phyloP scores from a whole-genome alignment of 2,888 invertebrate genomes.

The Mycalesis mineus region DNA sequence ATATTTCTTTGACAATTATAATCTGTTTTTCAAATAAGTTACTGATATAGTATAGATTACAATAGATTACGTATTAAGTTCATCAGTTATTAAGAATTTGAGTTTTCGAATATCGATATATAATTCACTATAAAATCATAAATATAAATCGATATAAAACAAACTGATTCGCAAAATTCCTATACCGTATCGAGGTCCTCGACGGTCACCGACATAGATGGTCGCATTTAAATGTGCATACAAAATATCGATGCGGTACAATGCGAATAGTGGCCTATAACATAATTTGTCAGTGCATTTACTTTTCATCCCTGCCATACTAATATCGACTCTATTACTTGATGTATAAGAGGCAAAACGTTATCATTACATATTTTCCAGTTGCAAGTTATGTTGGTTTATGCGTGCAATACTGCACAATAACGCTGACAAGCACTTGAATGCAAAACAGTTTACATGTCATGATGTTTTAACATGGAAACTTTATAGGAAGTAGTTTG shows the following conservation, averaged over 20 bases:
- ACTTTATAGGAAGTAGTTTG: slow-evolving; percentile 56
- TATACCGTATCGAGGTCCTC: slow-evolving; percentile 48
- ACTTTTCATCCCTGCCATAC: slow-evolving; percentile 35
- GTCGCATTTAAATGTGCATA: slow-evolving; percentile 75
- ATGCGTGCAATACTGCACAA: slow-evolving; percentile 61
- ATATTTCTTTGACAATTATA: no score
- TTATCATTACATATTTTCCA: slow-evolving; percentile 21
- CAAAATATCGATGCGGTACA: slow-evolving; percentile 70
- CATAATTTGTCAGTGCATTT: slow-evolving; percentile 16
- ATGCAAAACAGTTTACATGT: slow-evolving; percentile 69
- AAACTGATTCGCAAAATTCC: slow-evolving; percentile 51
- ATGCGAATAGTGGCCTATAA: slow-evolving; percentile 59
- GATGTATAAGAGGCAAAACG: slow-evolving; percentile 26
- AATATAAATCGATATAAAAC: slow-evolving; percentile 37
- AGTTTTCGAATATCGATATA: no score
- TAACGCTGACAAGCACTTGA: slow-evolving; percentile 68
- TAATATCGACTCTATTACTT: slow-evolving; percentile 34
- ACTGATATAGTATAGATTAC: no score
- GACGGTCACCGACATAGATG: slow-evolving; percentile 58
- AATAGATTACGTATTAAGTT: no score
- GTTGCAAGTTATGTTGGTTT: slow-evolving; percentile 23
- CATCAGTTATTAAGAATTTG: no score
- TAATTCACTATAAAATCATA: slow-evolving; percentile 22
- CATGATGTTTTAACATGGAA: slow-evolving; percentile 60
- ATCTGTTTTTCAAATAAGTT: no score